A percentile compares a stretch with the other conserved stretches of the same genome.
Conservation (phyloP, 2,888 invertebrate species). For the Meteorus cinctellus region DNA sequence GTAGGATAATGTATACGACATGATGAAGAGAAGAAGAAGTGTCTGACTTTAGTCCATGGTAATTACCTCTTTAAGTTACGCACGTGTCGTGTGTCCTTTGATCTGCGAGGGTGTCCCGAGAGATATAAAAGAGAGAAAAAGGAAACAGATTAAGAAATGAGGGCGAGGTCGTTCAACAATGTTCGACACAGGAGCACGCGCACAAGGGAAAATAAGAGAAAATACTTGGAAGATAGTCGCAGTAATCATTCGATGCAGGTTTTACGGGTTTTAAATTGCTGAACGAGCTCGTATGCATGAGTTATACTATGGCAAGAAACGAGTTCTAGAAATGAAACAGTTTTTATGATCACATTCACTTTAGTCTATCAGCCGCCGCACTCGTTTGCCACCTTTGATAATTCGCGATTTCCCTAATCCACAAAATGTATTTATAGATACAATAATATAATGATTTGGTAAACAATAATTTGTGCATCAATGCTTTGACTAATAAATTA, state of each 20-base stretch:
- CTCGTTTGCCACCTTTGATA: not conserved
- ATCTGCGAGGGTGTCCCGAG: not conserved
- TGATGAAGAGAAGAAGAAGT: conserved; percentile 10
- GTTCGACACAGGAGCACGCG: not conserved
- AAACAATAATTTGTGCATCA: not conserved
- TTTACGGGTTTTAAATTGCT: conserved; percentile 18
- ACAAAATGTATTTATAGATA: not conserved
- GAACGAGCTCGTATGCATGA: conserved; percentile 4
- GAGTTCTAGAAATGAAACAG: conserved; percentile 1
- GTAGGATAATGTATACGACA: not conserved
- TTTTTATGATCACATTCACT: not conserved
- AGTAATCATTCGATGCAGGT: conserved; percentile 11
- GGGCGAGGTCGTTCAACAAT: conserved; percentile 11
- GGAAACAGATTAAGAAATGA: not conserved
- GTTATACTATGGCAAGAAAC: not conserved
- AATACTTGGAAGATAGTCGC: not conserved
- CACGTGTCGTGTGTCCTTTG: conserved; percentile 2
- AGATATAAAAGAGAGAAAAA: not conserved
- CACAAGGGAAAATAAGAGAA: not conserved
- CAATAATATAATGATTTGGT: not conserved
- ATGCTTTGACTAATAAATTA: not conserved
- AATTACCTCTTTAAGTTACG: not conserved
- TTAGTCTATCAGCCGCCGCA: not conserved
- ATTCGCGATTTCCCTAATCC: not conserved
- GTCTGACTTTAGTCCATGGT: not conserved